Evolutionary conservation across 2,888 invertebrate genomes (phyloP), one percentile per base, ranked within the genome.

Genomic region (Megastigmus dorsalis): DNA sequence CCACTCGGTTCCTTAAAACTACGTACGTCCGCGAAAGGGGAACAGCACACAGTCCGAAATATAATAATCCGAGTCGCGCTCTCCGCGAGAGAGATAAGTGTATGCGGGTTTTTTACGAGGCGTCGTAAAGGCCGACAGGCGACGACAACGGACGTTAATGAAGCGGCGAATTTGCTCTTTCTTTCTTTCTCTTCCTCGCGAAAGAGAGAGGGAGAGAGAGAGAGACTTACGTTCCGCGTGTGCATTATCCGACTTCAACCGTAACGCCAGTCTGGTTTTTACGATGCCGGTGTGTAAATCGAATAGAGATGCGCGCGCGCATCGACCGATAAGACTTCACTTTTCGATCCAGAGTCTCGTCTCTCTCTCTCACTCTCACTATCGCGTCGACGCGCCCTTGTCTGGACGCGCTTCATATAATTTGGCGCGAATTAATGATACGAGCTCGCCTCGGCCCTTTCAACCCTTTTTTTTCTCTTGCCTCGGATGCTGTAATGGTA

Each of bases 141-240:
- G 63, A 68, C 68, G 74, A 68, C 68, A 67, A 74, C 74, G 68
- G 36, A 74, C 70, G 57, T 62, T 75, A 77, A 75, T 77, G 75
- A 77, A 70, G 63, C 38, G 54, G 54, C 48, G 48, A 70, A 76
- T 75, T 77, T 73, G 66, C 70, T 66, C 68, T 62, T 43, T 41
- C 68, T 52, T 75, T 77, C 70, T 66, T 67, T 66, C 68, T 62
- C 50, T 41, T 63, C 43, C 50, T 23, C 9, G 20, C 15, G 26
- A n/a, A n/a, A n/a, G 30, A 2, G 26, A 9, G 13, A 28, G 41
- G 41, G 26, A 59, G 26, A 66, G 45, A 3, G 18, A 50, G 59
- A 36, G 52, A 74, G 75, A 80, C 80, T 80, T 79, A 77, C 79
- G 80, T 75, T 78, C 63, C 60, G 41, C 23, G n/a, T 18, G 65